Evolutionary conservation across 1,140 invertebrate genomes (phyloP).

Genomic region (Bombus terrestris): DNA sequence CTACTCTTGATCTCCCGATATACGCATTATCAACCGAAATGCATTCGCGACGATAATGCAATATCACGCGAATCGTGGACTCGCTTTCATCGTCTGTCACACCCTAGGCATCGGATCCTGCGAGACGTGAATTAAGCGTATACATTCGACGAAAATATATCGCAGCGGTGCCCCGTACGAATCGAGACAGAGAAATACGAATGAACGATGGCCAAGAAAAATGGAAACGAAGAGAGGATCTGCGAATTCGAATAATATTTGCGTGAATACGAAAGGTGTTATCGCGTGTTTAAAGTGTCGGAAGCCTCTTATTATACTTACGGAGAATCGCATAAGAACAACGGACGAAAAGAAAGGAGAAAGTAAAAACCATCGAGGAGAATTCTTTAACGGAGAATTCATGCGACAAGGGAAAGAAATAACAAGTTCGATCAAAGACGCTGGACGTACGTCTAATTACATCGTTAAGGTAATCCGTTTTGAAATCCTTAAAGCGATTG

Average conservation of each 20-base stretch:
- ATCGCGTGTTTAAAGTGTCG: not conserved
- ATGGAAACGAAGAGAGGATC: not conserved
- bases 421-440: not conserved
- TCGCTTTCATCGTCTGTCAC: not conserved
- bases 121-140: not conserved
- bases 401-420: not conserved
- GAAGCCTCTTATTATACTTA: not conserved
- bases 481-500: not conserved
- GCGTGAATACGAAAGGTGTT: not conserved
- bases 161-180: not conserved
- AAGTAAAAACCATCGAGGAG: too few relatives aligned
- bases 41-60: not conserved
- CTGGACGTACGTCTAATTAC: not conserved
- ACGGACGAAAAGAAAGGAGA: too few relatives aligned
- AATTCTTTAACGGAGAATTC: not conserved
- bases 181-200: not conserved
- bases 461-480: not conserved
- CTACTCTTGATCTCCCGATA: not conserved
- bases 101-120: not conserved
- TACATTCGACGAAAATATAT: not conserved
- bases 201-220: not conserved
- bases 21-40: not conserved
- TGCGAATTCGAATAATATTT: not conserved
- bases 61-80: not conserved
- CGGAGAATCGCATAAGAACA: not conserved